Conservation (phyloP, 2,113 vertebrate genomes). For the Prunella himalayana region DNA sequence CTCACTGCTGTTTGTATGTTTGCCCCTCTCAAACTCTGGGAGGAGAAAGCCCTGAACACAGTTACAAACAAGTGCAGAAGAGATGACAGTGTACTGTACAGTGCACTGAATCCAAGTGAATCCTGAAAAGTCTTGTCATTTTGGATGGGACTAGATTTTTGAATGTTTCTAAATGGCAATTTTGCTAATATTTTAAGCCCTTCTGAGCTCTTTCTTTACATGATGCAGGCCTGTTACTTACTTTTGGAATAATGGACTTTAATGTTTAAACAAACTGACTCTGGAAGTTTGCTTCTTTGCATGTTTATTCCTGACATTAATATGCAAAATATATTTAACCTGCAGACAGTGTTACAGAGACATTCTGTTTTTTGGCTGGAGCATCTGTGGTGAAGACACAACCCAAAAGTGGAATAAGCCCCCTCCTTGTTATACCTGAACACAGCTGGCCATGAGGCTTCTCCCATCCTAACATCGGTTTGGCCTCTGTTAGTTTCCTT, state of each 20-base stretch:
- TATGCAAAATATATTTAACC: background rate
- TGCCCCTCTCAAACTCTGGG: rapidly evolving
- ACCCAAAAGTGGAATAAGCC: background rate
- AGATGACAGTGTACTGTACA: rapidly evolving
- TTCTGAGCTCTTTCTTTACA: background rate
- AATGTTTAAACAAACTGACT: background rate
- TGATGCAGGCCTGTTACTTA: background rate
- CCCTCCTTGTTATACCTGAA: background rate
- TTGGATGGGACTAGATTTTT: background rate
- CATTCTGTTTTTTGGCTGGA: background rate
- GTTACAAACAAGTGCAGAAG: background rate
- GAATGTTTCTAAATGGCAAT: background rate
- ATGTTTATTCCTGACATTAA: background rate
- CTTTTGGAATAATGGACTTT: background rate
- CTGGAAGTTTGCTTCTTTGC: background rate
- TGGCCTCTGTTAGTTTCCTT: background rate
- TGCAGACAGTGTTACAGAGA: background rate
- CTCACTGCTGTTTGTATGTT: rapidly evolving
- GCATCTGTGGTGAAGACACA: background rate
- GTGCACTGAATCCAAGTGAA: background rate
- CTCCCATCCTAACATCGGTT: background rate
- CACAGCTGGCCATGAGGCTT: background rate
- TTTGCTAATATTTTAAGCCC: background rate
- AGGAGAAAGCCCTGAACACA: background rate
- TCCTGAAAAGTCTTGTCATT: background rate